These are phyloP conservation scores for Galeruca laticollis DNA, from an alignment of 2,888 invertebrate species.

Conservation along the genomic window DNA sequence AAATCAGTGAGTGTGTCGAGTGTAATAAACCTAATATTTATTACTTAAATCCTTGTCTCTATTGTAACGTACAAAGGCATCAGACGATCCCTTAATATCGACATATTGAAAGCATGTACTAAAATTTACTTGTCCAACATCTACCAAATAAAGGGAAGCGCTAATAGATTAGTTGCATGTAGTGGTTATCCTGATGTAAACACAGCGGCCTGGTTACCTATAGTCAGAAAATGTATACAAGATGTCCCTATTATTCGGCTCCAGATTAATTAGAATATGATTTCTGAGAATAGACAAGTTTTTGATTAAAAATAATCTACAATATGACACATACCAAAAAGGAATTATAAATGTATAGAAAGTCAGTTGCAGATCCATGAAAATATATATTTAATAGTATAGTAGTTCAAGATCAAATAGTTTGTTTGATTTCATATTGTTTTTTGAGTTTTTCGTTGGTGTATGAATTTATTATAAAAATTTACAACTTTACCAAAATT, in stretches of 20 bases:
- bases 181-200: slow-evolving; percentile 22
- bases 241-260: neutral
- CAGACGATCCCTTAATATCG: slow-evolving; percentile 13
- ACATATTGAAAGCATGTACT: slow-evolving; percentile 15
- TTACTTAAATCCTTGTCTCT: slow-evolving; percentile 3
- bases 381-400: too few relatives aligned
- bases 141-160: slow-evolving; percentile 28
- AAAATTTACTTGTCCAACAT: slow-evolving; percentile 20
- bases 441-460: too few relatives aligned
- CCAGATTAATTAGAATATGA: neutral
- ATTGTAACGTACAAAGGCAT: slow-evolving; percentile 13
- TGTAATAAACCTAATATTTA: slow-evolving; percentile 20
- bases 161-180: slow-evolving; percentile 36
- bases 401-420: too few relatives aligned
- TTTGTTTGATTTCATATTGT: too few relatives aligned
- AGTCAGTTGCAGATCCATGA: too few relatives aligned
- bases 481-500: too few relatives aligned
- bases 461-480: too few relatives aligned
- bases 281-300: neutral
- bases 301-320: too few relatives aligned
- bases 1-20: slow-evolving; percentile 6
- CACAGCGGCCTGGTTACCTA: neutral
- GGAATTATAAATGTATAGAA: too few relatives aligned
- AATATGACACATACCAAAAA: too few relatives aligned
- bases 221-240: neutral